A percentile compares a stretch with the other conserved stretches of the same genome.
Conservation (phyloP, 2,113 vertebrate genomes). For the Emydocephalus ijimae region DNA sequence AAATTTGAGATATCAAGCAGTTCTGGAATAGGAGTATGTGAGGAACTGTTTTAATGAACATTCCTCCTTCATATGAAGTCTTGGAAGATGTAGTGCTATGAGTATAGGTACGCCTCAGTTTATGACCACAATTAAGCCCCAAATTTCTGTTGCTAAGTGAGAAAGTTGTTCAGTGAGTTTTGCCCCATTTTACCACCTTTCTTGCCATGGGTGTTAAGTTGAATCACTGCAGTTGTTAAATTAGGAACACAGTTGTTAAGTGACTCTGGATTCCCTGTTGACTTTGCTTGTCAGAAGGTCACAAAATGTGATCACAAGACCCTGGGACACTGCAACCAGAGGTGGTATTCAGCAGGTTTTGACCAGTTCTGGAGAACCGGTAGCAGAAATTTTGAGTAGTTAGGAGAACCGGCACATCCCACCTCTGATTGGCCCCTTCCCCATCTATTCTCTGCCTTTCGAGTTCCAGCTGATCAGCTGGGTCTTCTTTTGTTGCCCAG, state of each 20-base stretch:
- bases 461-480: too few species aligned
- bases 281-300: neutral
- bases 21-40: neutral
- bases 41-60: neutral
- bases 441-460: too few species aligned
- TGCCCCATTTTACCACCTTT: neutral
- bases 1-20: neutral
- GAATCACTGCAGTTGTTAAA: neutral
- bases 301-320: neutral
- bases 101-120: neutral
- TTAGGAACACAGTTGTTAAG: neutral
- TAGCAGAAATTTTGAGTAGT: too few species aligned
- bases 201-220: neutral
- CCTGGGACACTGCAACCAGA: neutral
- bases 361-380: too few species aligned
- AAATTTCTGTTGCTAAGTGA: neutral
- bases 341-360: too few species aligned
- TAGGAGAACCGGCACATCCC: too few species aligned
- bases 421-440: too few species aligned
- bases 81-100: neutral
- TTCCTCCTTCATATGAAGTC: neutral
- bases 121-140: neutral
- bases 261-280: neutral
- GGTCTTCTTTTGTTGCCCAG: too few species aligned
- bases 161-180: neutral